Evolutionary conservation across 1,140 invertebrate species (phyloP).

Genomic region (Aporrectodea caliginosa): DNA sequence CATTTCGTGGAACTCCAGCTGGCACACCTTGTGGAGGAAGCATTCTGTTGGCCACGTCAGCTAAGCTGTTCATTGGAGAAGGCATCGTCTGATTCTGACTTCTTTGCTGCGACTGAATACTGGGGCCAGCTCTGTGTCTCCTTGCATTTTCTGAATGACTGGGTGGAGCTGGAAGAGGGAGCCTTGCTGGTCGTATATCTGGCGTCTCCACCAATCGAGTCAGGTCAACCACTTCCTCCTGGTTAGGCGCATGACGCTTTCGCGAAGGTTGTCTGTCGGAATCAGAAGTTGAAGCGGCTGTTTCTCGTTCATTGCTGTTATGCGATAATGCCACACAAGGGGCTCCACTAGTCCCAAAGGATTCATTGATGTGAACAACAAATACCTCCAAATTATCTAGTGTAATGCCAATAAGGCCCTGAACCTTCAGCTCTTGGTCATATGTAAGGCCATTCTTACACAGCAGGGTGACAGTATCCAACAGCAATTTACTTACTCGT

Average conservation of each 20-base stretch:
- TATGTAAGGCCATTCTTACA: constrained; percentile 12
- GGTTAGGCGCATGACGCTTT: neutral
- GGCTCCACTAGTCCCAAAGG: neutral
- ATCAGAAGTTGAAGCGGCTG: neutral
- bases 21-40: neutral
- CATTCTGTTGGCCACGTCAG: neutral
- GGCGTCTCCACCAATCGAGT: neutral
- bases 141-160: neutral
- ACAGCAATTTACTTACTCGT: constrained; percentile 3
- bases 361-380: constrained; percentile 7
- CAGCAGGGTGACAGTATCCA: neutral
- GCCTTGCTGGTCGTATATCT: neutral
- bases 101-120: neutral
- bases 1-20: neutral
- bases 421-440: neutral
- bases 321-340: neutral
- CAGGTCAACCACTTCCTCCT: constrained; percentile 4
- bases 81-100: neutral
- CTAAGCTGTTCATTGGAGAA: neutral
- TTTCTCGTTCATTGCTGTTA: neutral
- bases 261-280: neutral
- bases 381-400: neutral
- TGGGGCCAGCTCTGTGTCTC: neutral
- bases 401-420: neutral
- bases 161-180: neutral